These are phyloP conservation scores for Amiota communis DNA, from an alignment of 2,888 invertebrate genomes.

Conservation along the genomic window DNA sequence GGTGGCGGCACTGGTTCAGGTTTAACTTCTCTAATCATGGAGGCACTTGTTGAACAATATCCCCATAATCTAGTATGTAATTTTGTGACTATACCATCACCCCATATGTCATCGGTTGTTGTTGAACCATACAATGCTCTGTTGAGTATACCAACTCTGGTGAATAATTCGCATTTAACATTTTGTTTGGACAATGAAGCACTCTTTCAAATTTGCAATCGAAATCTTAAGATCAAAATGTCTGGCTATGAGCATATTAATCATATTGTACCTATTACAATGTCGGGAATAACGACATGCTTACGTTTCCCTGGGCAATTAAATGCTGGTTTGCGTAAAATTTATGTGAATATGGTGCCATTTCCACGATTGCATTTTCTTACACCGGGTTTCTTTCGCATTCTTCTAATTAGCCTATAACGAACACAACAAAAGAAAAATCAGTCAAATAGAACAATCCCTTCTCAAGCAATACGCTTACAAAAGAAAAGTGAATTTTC, in stretches of 20 bases:
- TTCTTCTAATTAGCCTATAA: too few species aligned
- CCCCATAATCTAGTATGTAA: constrained; percentile 83
- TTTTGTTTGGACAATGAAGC: constrained; percentile 71
- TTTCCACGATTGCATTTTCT: too few species aligned
- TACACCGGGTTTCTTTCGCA: too few species aligned
- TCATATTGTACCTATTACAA: constrained; percentile 68
- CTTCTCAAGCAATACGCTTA: too few species aligned
- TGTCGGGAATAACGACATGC: constrained; percentile 83
- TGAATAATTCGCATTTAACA: constrained; percentile 63
- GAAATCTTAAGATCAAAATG: constrained; percentile 58
- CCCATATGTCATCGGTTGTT: constrained; percentile 64
- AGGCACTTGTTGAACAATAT: constrained; percentile 82
- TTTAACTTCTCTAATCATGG: constrained; percentile 82
- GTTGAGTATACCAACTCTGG: too few species aligned
- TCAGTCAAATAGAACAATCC: too few species aligned
- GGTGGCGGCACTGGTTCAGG: constrained; percentile 85
- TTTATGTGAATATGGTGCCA: too few species aligned
- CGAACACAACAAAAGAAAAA: too few species aligned
- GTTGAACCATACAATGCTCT: constrained; percentile 71
- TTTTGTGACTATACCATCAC: constrained; percentile 77
- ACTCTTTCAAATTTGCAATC: constrained; percentile 65
- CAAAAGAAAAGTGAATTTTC: too few species aligned
- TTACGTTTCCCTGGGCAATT: constrained; percentile 92
- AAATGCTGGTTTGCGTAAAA: too few species aligned
- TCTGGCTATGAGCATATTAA: constrained; percentile 66